phyloP scores from a whole-genome alignment of 2,888 invertebrate genomes.

The Andrena trimmerana region DNA sequence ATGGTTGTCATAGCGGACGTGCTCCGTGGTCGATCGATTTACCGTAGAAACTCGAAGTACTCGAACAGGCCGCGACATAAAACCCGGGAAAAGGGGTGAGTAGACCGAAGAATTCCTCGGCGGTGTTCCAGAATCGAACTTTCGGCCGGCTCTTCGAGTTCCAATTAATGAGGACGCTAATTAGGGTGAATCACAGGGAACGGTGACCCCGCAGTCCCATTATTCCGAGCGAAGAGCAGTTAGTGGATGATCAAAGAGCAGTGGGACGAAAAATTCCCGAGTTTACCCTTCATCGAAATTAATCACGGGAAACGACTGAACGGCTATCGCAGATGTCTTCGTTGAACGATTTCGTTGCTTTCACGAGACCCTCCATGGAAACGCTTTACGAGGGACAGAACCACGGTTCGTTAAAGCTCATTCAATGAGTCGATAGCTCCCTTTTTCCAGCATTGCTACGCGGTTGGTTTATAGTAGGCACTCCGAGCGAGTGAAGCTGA shows the following conservation, averaged over 20 bases:
- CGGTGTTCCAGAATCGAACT: conserved; percentile 35
- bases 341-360: not conserved
- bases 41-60: conserved; percentile 13
- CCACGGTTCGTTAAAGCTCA: not conserved
- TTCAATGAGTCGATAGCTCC: not conserved
- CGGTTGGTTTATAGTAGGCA: too few relatives aligned
- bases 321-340: conserved; percentile 1
- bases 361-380: not conserved
- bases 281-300: conserved; percentile 48
- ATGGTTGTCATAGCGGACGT: conserved; percentile 32
- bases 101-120: conserved; percentile 44
- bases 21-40: conserved; percentile 47
- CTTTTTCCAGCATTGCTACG: not conserved
- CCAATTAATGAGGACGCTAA: conserved; percentile 71
- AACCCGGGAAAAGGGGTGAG: conserved; percentile 18
- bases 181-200: conserved; percentile 66
- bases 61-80: conserved; percentile 47
- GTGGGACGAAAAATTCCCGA: conserved; percentile 43
- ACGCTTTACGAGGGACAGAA: not conserved
- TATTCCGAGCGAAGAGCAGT: conserved; percentile 61
- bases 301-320: conserved; percentile 51
- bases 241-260: conserved; percentile 64
- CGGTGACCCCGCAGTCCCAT: conserved; percentile 58
- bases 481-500: too few relatives aligned
- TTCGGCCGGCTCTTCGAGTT: conserved; percentile 56